Conservation (phyloP, 2,888 invertebrate species). For the Criorhina ranunculi region DNA sequence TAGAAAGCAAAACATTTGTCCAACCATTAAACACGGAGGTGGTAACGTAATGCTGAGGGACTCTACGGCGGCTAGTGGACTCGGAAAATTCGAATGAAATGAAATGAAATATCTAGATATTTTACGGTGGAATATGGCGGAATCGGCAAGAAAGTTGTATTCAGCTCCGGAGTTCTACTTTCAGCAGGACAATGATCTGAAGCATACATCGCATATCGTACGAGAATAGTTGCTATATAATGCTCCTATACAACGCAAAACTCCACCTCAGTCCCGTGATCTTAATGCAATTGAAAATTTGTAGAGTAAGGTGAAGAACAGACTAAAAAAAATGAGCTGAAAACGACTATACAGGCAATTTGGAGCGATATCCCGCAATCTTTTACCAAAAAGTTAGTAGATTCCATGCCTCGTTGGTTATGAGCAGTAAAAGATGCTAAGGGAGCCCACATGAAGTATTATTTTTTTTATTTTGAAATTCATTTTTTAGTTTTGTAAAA, state of each 20-base stretch:
- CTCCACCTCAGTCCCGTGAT: not conserved
- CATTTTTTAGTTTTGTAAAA: no score
- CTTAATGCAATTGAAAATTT: conserved; percentile 2
- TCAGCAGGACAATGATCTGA: conserved; percentile 12
- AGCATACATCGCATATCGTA: conserved; percentile 5
- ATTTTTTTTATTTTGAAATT: no score
- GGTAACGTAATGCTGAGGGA: not conserved
- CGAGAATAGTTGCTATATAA: conserved; percentile 12
- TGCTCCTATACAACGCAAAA: conserved; percentile 13
- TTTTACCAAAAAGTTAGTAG: not conserved
- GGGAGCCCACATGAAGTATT: no score
- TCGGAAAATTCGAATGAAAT: not conserved
- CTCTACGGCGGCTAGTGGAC: not conserved
- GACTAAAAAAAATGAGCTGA: not conserved
- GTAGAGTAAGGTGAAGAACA: not conserved
- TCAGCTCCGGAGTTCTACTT: conserved; percentile 5
- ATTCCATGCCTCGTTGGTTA: not conserved
- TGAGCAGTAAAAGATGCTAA: not conserved
- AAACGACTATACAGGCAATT: no score
- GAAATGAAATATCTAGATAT: conserved; percentile 2
- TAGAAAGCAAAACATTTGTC: conserved; percentile 3
- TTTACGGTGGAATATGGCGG: not conserved
- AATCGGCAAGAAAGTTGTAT: not conserved
- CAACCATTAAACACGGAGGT: no score
- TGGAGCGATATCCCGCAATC: conserved; percentile 1